phyloP scores from a whole-genome alignment of 2,113 vertebrate genomes.

The Apeltes quadracus region DNA sequence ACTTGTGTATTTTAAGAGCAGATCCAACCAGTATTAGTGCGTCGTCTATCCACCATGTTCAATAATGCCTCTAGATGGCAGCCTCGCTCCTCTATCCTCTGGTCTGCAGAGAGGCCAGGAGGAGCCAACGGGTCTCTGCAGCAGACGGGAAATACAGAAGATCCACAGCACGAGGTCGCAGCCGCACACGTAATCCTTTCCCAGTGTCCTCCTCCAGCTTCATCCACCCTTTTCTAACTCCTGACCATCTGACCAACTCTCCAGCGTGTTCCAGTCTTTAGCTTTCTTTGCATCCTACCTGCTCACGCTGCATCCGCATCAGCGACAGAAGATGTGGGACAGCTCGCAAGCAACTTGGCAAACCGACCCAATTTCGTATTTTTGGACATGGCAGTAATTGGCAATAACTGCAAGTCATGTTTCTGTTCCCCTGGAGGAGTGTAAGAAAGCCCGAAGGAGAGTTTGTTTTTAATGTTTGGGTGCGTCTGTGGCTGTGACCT shows the following conservation, averaged over 20 bases:
- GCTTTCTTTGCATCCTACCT: conserved; percentile 3
- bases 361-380: conserved; percentile 14
- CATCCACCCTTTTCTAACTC: conserved; percentile 9
- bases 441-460: conserved; percentile 26
- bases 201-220: conserved; percentile 32
- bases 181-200: conserved; percentile 27
- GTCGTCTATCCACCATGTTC: neutral
- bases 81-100: conserved; percentile 36
- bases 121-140: conserved; percentile 35
- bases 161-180: conserved; percentile 37
- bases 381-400: conserved; percentile 31
- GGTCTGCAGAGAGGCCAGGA: neutral
- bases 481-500: conserved; percentile 31
- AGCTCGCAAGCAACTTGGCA: conserved; percentile 3
- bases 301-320: conserved; percentile 5
- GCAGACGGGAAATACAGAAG: conserved; percentile 19
- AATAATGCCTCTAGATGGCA: conserved; percentile 64
- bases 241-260: neutral
- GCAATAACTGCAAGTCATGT: conserved; percentile 46
- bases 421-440: conserved; percentile 23
- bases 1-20: neutral
- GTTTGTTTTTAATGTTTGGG: conserved; percentile 23
- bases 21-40: neutral
- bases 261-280: neutral
- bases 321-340: conserved; percentile 1